A percentile compares a stretch with the other conserved stretches of the same genome.
These are phyloP conservation scores for Ptychadena robeensis DNA, from an alignment of 2,797 vertebrate genomes.

Conservation along the genomic window DNA sequence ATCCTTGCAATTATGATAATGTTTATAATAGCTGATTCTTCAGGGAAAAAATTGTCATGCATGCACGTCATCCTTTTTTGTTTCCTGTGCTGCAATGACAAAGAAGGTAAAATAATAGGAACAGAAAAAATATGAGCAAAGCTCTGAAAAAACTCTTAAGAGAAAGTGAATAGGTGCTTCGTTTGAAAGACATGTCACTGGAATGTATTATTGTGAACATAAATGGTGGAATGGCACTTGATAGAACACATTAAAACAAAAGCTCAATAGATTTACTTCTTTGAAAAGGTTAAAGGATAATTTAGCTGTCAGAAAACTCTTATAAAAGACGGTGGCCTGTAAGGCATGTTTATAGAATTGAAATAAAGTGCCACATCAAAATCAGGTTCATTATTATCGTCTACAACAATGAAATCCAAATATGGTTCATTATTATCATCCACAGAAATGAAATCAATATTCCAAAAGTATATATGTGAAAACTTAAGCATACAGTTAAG, in stretches of 20 bases:
- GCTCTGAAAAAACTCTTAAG: constrained; percentile 17
- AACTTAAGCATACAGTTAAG: constrained; percentile 14
- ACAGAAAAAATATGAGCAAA: constrained; percentile 43
- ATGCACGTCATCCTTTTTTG: constrained; percentile 13
- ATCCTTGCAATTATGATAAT: constrained; percentile 15
- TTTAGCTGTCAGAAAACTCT: constrained; percentile 51
- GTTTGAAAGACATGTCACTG: constrained; percentile 29
- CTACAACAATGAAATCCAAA: constrained; percentile 20
- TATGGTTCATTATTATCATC: constrained; percentile 40
- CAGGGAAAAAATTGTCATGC: background rate
- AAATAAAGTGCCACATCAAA: constrained; percentile 24
- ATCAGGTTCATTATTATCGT: constrained; percentile 35
- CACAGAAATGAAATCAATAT: constrained; percentile 33
- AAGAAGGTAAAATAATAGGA: constrained; percentile 14
- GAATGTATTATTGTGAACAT: constrained; percentile 40
- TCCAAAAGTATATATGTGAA: constrained; percentile 32
- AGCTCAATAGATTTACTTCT: constrained; percentile 46
- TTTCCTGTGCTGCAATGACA: background rate
- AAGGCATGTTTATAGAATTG: constrained; percentile 39
- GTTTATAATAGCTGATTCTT: constrained; percentile 5
- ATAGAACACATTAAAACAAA: constrained; percentile 51
- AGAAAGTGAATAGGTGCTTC: constrained; percentile 12
- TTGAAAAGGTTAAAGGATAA: constrained; percentile 26
- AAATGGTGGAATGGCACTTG: constrained; percentile 40
- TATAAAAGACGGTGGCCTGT: constrained; percentile 46